Evolutionary conservation across 2,888 invertebrate species (phyloP).

Genomic region (Nycteola revayana): DNA sequence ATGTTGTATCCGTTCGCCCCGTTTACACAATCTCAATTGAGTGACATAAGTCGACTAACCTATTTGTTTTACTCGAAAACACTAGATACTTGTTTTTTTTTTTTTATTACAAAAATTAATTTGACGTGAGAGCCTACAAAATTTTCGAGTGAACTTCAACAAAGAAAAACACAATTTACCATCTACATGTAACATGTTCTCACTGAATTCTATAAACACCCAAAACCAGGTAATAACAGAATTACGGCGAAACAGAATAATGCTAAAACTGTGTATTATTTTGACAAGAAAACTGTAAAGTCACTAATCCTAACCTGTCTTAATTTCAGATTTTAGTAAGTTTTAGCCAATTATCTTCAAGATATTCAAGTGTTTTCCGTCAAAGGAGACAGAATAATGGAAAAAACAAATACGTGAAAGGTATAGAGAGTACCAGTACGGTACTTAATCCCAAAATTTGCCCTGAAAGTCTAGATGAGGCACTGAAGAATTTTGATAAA

Average conservation of each 20-base stretch:
- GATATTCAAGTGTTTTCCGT: conserved; percentile 70
- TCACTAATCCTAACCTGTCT: conserved; percentile 65
- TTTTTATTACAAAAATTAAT: conserved; percentile 47
- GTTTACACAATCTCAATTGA: no score
- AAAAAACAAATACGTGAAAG: conserved; percentile 61
- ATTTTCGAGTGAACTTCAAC: conserved; percentile 78
- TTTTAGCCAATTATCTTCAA: conserved; percentile 73
- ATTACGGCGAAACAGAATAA: background rate
- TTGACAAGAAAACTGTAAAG: conserved; percentile 42
- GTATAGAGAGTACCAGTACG: conserved; percentile 46
- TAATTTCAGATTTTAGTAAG: conserved; percentile 78
- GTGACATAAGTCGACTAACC: background rate
- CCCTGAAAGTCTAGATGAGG: conserved; percentile 65
- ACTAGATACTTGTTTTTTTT: conserved; percentile 14
- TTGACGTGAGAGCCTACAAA: conserved; percentile 80
- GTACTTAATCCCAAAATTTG: conserved; percentile 59
- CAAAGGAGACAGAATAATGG: conserved; percentile 61
- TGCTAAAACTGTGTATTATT: conserved; percentile 2
- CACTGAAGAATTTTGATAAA: conserved; percentile 67
- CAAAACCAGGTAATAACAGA: conserved; percentile 70
- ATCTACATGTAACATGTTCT: conserved; percentile 81
- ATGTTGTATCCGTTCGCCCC: conserved; percentile 1
- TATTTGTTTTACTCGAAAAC: background rate
- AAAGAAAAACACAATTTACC: conserved; percentile 56
- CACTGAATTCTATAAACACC: conserved; percentile 78